These are phyloP conservation scores for Oreamnos americanus DNA, from an alignment of 2,113 vertebrate species.

Conservation along the genomic window DNA sequence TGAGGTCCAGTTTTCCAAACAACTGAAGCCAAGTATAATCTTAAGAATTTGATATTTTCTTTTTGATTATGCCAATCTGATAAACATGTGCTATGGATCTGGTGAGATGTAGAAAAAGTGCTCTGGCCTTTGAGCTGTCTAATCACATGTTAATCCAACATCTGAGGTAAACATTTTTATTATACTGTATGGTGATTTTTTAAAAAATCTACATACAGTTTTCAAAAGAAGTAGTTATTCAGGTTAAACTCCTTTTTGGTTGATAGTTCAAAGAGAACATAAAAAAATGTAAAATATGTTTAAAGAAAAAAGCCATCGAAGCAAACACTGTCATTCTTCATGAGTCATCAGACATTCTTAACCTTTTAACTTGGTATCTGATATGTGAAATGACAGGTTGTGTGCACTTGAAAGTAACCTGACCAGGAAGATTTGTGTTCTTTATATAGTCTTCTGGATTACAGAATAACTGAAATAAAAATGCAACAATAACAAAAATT, in stretches of 20 bases:
- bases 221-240: constrained; percentile 29
- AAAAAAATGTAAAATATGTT: constrained; percentile 32
- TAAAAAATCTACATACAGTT: not conserved
- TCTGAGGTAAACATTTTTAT: constrained; percentile 32
- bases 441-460: constrained; percentile 35
- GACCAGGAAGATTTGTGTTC: constrained; percentile 23
- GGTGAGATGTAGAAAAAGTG: constrained; percentile 27
- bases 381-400: not conserved
- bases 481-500: not conserved
- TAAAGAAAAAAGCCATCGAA: constrained; percentile 13
- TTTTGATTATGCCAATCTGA: constrained; percentile 9
- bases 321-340: not conserved
- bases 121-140: constrained; percentile 7
- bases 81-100: constrained; percentile 31
- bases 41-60: constrained; percentile 27
- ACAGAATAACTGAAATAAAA: constrained; percentile 3
- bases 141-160: constrained; percentile 30
- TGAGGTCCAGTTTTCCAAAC: constrained; percentile 25
- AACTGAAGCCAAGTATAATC: constrained; percentile 27
- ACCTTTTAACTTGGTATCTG: constrained; percentile 34
- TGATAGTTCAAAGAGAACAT: constrained; percentile 4
- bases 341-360: constrained; percentile 31
- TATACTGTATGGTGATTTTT: not conserved
- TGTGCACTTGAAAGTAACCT: constrained; percentile 22
- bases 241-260: constrained; percentile 40